Evolutionary conservation across 2,888 invertebrate species (phyloP).

Genomic region (Drosophila lutescens): DNA sequence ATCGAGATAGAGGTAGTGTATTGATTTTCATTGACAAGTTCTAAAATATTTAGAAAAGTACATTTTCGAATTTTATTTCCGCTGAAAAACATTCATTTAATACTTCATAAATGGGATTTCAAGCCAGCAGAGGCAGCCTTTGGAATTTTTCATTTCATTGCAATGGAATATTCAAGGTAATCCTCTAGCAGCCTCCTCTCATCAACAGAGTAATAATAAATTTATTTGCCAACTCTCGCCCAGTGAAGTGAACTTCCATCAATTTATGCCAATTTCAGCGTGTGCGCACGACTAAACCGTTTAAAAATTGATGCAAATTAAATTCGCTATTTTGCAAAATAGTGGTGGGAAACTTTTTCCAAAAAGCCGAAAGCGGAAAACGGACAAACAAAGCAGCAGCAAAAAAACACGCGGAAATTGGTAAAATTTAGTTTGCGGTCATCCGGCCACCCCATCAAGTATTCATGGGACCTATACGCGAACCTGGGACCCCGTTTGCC

Average conservation of each 20-base stretch:
- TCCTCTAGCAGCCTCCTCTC: conserved; percentile 5
- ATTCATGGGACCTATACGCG: conserved; percentile 19
- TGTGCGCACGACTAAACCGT: conserved; percentile 39
- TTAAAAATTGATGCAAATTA: conserved; percentile 46
- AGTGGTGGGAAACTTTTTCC: conserved; percentile 17
- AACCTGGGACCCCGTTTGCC: too few relatives aligned
- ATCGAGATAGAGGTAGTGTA: too few relatives aligned
- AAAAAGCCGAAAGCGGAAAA: conserved; percentile 25
- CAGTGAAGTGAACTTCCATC: conserved; percentile 27
- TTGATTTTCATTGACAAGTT: too few relatives aligned
- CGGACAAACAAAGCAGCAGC: conserved; percentile 20
- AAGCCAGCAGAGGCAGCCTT: too few relatives aligned
- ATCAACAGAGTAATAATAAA: conserved; percentile 25
- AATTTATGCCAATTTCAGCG: conserved; percentile 45
- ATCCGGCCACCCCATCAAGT: conserved; percentile 26
- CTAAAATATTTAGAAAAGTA: too few relatives aligned
- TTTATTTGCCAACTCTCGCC: conserved; percentile 35
- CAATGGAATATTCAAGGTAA: conserved; percentile 16
- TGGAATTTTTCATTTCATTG: not conserved
- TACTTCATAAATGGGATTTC: too few relatives aligned
- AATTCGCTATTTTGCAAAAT: conserved; percentile 40
- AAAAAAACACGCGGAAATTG: conserved; percentile 35
- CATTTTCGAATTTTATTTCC: too few relatives aligned
- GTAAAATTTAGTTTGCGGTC: conserved; percentile 41
- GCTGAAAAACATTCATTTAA: not conserved